Percentiles rank a stretch among this genome's conserved stretches.
Conservation (phyloP, 1,140 invertebrate genomes). For the Mylabris phalerata region DNA sequence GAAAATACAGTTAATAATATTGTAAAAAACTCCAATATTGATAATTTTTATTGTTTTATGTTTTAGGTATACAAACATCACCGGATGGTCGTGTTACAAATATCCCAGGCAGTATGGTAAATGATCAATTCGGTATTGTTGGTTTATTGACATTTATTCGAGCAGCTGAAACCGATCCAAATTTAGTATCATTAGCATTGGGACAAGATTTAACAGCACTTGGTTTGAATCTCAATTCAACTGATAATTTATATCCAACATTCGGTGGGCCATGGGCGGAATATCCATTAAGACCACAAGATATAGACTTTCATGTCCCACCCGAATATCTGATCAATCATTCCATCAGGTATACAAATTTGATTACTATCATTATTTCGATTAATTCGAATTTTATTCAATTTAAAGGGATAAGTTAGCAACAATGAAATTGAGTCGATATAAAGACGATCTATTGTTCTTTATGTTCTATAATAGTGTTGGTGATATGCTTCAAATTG, state of each 20-base stretch:
- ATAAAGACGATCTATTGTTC: conserved; percentile 98
- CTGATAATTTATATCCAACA: conserved; percentile 92
- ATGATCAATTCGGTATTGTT: conserved; percentile 98
- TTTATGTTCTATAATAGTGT: conserved; percentile 99
- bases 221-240: conserved; percentile 95
- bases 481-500: conserved; percentile 94
- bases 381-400: conserved; percentile 4
- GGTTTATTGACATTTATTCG: conserved; percentile 95
- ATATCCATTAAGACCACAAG: conserved; percentile 93
- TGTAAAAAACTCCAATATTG: too few species aligned
- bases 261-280: conserved; percentile 99
- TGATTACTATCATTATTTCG: too few species aligned
- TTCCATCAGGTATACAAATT: conserved; percentile 56
- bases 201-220: conserved; percentile 96
- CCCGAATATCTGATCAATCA: conserved; percentile 97
- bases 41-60: neutral
- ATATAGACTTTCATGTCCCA: conserved; percentile 98
- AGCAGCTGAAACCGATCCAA: conserved; percentile 93
- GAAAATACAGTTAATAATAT: too few species aligned
- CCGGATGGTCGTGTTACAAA: conserved; percentile 96
- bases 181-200: conserved; percentile 88
- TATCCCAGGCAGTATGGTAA: conserved; percentile 97
- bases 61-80: conserved; percentile 80
- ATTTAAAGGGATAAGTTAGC: conserved; percentile 80
- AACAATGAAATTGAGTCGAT: conserved; percentile 89